Evolutionary conservation across 1,140 invertebrate species (phyloP), one percentile per base, ranked within the genome.

Genomic region (Aphelinus atriplicis): DNA sequence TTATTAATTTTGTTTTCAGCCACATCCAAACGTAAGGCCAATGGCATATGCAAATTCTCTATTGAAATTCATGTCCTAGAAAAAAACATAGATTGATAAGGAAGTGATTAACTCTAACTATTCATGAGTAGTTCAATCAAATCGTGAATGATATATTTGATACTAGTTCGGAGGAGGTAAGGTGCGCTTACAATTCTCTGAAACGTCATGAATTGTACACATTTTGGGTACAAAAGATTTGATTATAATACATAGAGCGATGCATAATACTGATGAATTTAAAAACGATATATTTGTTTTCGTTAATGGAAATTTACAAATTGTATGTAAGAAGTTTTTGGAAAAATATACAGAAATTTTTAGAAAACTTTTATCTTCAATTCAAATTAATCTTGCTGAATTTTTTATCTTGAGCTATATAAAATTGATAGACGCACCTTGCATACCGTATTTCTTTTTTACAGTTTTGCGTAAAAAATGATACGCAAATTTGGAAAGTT

Each of bases 1-100:
- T 68, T 76, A 73, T 78, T 75, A 61, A 83, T 84, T 86, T 88
- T 82, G 84, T 78, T 93, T 94, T 79, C 89, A 97, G 95, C 94
- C 96, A 82, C 97, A 99, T 92, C 97, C 97, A n/a, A 93, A 97
- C 85, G 94, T 98, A 58, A 97, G 95, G 89, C 96, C 97, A 71
- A 98, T 99, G 97, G 94, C 93, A 56, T 98, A 98, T 88, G 96
- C 96, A 78, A 94, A 93, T 87, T 92, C 92, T 79, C 84, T 95
- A 83, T 80, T 93, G 77, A 91, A 89, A 82, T 87, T 90, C 82
- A 90, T 92, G 88, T 89, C 88, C 83, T 91, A 91, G 88, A 88
- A 78, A 80, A 77, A 77, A 73, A 72, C 65, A 71, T 69, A 79
- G 72, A 68, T 77, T 77, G 71, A 67, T 79, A 73, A 71, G 68